Percentiles rank a stretch among this genome's conserved stretches.
phyloP scores from a whole-genome alignment of 2,797 vertebrate species.

The Cirrhinus mrigala region DNA sequence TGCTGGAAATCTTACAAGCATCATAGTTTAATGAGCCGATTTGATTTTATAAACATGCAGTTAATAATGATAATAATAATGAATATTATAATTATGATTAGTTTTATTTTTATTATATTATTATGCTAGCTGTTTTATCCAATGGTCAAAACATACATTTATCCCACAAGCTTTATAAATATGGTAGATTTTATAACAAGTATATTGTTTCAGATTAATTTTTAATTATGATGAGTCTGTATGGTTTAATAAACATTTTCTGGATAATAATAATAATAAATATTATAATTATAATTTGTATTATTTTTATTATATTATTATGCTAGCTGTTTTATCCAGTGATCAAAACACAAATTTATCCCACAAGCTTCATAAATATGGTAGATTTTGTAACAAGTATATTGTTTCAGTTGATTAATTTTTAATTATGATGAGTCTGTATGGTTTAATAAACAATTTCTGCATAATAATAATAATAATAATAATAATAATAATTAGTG shows the following conservation, averaged over 20 bases:
- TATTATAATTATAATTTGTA: background rate
- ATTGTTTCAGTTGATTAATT: background rate
- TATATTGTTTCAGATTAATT: background rate
- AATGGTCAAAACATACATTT: background rate
- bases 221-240: background rate
- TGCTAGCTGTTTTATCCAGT: background rate
- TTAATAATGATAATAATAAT: background rate
- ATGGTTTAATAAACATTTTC: background rate
- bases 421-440: background rate
- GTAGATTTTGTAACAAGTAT: background rate
- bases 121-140: background rate
- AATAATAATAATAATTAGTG: background rate
- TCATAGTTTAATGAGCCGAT: background rate
- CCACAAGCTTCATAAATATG: background rate
- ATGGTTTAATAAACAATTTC: background rate
- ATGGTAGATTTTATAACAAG: background rate
- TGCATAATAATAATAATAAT: background rate
- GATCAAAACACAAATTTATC: background rate
- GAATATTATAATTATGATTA: background rate
- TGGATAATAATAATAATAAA: background rate
- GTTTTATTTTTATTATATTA: background rate
- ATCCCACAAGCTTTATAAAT: background rate
- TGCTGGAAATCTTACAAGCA: constrained; percentile 1
- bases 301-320: background rate
- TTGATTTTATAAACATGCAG: background rate